Evolutionary conservation across 2,888 invertebrate genomes (phyloP).

Genomic region (Blera fallax): DNA sequence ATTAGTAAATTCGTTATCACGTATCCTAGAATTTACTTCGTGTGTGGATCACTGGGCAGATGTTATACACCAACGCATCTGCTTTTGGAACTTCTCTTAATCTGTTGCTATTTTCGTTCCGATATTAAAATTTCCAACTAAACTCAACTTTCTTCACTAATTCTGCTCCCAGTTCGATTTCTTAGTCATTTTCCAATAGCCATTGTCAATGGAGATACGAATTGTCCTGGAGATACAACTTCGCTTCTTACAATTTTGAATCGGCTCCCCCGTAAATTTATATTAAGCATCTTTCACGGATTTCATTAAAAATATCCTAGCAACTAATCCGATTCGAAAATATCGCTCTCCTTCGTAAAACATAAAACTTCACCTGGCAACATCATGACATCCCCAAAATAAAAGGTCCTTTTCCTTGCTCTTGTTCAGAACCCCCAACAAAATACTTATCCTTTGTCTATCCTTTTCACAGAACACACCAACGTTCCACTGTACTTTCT

Average conservation of each 20-base stretch:
- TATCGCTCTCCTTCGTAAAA: background rate
- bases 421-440: conserved; percentile 2
- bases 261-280: background rate
- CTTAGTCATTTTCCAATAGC: background rate
- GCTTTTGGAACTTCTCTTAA: background rate
- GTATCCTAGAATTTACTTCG: too few relatives aligned
- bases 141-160: background rate
- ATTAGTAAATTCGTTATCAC: too few relatives aligned
- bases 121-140: background rate
- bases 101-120: background rate
- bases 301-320: conserved; percentile 41
- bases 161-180: background rate
- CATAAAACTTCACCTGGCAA: conserved; percentile 55
- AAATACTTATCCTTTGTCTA: conserved; percentile 47
- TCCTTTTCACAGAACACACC: conserved; percentile 25
- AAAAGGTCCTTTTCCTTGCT: background rate
- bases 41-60: too few relatives aligned
- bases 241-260: background rate
- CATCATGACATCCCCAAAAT: conserved; percentile 6
- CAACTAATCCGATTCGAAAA: conserved; percentile 23
- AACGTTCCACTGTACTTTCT: background rate
- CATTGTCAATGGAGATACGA: background rate
- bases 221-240: background rate
- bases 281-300: background rate
- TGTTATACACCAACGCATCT: background rate